Base-by-base conservation (phyloP, 2,797 vertebrate species). In the Philypnodon macrostomus region DNA sequence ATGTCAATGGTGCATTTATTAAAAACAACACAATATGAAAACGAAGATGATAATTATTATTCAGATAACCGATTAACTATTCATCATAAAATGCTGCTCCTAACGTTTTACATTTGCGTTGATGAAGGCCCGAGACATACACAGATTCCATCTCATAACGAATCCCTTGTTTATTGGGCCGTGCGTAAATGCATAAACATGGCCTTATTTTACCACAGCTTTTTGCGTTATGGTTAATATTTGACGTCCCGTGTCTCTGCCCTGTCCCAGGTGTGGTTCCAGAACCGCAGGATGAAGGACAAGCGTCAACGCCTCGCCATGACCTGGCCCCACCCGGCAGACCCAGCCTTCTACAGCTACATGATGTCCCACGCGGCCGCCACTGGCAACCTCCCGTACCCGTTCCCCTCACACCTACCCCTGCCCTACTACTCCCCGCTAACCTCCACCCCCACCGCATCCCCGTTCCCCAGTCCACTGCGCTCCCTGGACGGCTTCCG, bases 301-400 rank as follows among this genome's bases (percentile, higher is more conserved):
- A 99, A 98, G 72, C 77, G 96, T 34, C 96, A 98, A 84, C 92
- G 97, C 19, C 84, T 99, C 73, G 97, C 96, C 44, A 96, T 98
- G 96, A 96, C 96, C 17, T 99, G 96, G 97, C 96, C 96, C 55
- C 97, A 98, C 75, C 96, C 96, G 0, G 95, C 96, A 0, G 97
- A 98, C 72, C 96, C 97, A 32, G 94, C 95, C 52, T 99, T 99
- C 80, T 99, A 99, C 77, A 97, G 94, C 47, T 99, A 98, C 86
- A 98, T 99, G 97, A 96, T 99, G 95, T 97, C 94, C 88, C 97
- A 99, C 69, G 95, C 97, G 0, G 96, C 96, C 7, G 96, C 95
- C 79, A 93, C 95, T 0, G 95, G 95, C 62, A 96, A 92, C 79
- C 84, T 98, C 70, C 95, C 95, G 29, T 98, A 97, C 40, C 93